phyloP scores from a whole-genome alignment of 2,113 vertebrate species.

The Stigmatopora nigra region DNA sequence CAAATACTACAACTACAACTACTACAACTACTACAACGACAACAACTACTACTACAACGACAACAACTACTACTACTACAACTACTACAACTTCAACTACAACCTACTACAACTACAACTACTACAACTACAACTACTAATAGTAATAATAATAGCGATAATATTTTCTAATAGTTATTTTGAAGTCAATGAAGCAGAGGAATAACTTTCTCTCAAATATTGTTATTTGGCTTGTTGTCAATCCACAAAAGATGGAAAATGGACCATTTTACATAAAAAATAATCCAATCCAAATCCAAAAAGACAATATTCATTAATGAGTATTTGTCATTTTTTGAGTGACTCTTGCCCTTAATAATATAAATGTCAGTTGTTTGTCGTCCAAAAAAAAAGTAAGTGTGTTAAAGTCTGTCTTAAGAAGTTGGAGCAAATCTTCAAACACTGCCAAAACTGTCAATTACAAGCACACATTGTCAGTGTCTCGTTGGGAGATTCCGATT shows the following conservation, averaged over 20 bases:
- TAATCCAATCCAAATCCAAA: too few species aligned
- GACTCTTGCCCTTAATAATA: neutral
- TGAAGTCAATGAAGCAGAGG: neutral
- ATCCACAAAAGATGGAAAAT: slow-evolving; percentile 1
- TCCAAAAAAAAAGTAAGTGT: neutral
- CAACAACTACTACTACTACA: too few species aligned
- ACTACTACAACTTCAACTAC: too few species aligned
- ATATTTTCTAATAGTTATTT: neutral
- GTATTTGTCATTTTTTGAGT: neutral
- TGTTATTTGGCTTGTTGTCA: slow-evolving; percentile 1
- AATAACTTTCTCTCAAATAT: neutral
- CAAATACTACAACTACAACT: too few species aligned
- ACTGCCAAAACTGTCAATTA: too few species aligned
- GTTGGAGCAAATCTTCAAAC: too few species aligned
- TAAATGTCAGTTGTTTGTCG: neutral
- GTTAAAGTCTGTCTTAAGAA: too few species aligned
- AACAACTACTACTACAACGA: too few species aligned
- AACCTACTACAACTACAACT: too few species aligned
- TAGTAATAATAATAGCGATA: neutral
- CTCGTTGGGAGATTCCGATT: neutral
- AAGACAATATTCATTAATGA: neutral
- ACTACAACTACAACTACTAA: too few species aligned
- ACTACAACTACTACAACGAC: too few species aligned
- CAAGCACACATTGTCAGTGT: neutral
- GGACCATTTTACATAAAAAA: too few species aligned